phyloP scores from a whole-genome alignment of 2,797 vertebrate genomes.

The Spinus pinus region DNA sequence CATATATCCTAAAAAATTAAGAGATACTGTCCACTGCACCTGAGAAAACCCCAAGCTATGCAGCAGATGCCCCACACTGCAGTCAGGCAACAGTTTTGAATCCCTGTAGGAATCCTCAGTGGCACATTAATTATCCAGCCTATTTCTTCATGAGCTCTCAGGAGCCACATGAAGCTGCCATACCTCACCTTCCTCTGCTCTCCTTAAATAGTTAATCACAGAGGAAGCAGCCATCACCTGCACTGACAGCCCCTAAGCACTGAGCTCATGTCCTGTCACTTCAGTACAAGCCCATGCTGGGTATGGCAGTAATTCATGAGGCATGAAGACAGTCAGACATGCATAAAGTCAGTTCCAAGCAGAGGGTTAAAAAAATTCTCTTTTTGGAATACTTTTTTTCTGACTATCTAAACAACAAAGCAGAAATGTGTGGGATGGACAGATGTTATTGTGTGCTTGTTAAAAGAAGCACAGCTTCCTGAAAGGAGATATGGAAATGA shows the following conservation, averaged over 20 bases:
- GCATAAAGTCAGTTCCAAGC: background rate
- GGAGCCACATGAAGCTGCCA: background rate
- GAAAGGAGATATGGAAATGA: background rate
- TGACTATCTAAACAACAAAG: background rate
- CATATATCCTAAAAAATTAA: background rate
- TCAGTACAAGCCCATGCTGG: background rate
- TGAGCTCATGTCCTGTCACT: background rate
- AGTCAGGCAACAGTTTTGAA: background rate
- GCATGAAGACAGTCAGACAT: background rate
- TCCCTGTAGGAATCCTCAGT: background rate
- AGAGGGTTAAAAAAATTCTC: background rate
- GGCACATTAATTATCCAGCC: conserved; percentile 4
- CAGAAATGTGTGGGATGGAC: background rate
- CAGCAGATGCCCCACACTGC: background rate
- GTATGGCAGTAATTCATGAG: background rate
- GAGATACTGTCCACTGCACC: background rate
- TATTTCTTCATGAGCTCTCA: background rate
- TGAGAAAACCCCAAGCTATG: background rate
- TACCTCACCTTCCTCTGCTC: background rate
- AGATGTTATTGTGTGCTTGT: background rate
- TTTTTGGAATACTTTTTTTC: background rate
- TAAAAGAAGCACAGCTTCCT: background rate
- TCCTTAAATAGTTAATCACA: conserved; percentile 18
- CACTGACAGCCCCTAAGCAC: background rate
- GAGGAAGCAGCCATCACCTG: background rate